These are phyloP conservation scores for Chiroxiphia lanceolata DNA, from an alignment of 2,797 vertebrate genomes.

Conservation along the genomic window DNA sequence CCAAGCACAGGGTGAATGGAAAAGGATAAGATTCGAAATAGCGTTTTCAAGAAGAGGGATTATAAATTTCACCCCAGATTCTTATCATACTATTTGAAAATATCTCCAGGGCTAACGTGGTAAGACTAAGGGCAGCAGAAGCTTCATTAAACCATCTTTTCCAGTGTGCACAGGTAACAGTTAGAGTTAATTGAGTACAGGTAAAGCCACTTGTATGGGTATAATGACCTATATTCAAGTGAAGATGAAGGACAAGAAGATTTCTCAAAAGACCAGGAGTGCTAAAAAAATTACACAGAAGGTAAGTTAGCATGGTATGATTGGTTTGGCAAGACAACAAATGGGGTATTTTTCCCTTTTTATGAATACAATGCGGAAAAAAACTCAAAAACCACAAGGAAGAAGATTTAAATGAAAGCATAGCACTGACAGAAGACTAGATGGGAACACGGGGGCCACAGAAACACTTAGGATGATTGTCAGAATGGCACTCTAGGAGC, in stretches of 20 bases:
- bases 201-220: background rate
- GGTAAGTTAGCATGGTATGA: background rate
- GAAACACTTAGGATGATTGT: background rate
- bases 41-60: background rate
- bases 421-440: background rate
- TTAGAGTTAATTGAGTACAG: background rate
- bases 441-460: background rate
- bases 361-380: background rate
- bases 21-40: background rate
- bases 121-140: background rate
- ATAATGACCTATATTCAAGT: background rate
- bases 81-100: background rate
- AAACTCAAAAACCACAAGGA: fast-evolving
- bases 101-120: background rate
- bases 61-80: background rate
- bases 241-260: background rate
- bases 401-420: background rate
- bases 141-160: background rate
- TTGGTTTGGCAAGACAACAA: background rate
- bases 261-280: background rate
- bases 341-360: background rate
- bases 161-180: background rate
- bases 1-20: background rate
- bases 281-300: background rate
- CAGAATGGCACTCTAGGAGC: background rate